Evolutionary conservation across 1,140 invertebrate genomes (phyloP).

Genomic region (Aphelenchoides besseyi): DNA sequence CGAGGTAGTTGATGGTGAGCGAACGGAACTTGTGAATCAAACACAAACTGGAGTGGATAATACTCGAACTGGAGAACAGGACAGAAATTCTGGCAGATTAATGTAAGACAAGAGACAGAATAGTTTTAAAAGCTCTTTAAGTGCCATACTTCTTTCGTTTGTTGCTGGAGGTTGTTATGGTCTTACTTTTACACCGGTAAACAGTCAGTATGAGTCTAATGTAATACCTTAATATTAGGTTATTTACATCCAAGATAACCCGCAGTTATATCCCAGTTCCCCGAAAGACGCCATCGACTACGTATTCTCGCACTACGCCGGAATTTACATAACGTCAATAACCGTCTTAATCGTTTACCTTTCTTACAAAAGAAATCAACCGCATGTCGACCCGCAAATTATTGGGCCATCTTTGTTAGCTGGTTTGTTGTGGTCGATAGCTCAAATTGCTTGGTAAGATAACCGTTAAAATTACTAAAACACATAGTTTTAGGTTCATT

Average conservation of each 20-base stretch:
- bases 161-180: constrained; percentile 65
- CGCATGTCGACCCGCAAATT: constrained; percentile 60
- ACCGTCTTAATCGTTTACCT: constrained; percentile 64
- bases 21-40: background rate
- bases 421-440: constrained; percentile 65
- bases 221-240: too few species aligned
- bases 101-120: background rate
- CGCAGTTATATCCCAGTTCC: constrained; percentile 37
- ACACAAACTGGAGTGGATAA: background rate
- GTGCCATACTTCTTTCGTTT: constrained; percentile 61
- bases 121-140: constrained; percentile 51
- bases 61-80: background rate
- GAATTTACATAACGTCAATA: constrained; percentile 64
- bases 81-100: background rate
- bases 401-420: constrained; percentile 64
- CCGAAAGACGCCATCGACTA: constrained; percentile 64
- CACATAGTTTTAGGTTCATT: constrained; percentile 56
- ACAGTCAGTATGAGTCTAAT: constrained; percentile 37
- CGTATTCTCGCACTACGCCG: constrained; percentile 65
- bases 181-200: constrained; percentile 56
- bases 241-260: constrained; percentile 64
- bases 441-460: constrained; percentile 62
- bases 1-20: background rate
- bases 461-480: background rate
- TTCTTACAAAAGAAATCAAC: constrained; percentile 61